These are phyloP conservation scores for Excalfactoria chinensis DNA, from an alignment of 2,113 vertebrate genomes.

Conservation along the genomic window DNA sequence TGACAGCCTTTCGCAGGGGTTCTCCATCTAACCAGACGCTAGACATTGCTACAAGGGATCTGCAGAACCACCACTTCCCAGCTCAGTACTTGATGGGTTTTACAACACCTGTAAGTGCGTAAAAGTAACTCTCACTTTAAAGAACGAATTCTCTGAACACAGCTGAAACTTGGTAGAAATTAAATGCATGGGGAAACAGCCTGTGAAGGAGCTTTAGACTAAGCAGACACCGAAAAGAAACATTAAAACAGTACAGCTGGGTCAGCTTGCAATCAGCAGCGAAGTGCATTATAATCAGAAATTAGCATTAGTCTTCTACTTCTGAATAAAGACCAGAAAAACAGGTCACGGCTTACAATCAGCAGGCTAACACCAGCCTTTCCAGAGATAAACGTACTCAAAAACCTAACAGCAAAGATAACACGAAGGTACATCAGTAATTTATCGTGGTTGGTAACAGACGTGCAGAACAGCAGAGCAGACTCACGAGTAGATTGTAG, in stretches of 20 bases:
- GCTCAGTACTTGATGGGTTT: too few species aligned
- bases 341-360: background rate
- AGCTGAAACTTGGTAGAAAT: background rate
- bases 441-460: background rate
- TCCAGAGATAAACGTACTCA: background rate
- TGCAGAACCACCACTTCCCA: background rate
- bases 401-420: background rate
- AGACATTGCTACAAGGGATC: background rate
- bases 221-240: background rate
- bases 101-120: background rate
- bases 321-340: background rate
- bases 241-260: background rate
- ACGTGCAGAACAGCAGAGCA: background rate
- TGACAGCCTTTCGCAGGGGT: background rate
- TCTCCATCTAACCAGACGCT: background rate
- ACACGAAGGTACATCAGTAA: too few species aligned
- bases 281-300: background rate
- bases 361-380: background rate
- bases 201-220: background rate
- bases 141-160: background rate
- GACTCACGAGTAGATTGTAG: background rate
- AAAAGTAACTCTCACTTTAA: background rate
- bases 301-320: background rate
- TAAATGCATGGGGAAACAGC: background rate
- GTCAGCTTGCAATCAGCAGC: accelerated